Conservation (phyloP, 1,140 invertebrate genomes). For the Psilanteris sp. region DNA sequence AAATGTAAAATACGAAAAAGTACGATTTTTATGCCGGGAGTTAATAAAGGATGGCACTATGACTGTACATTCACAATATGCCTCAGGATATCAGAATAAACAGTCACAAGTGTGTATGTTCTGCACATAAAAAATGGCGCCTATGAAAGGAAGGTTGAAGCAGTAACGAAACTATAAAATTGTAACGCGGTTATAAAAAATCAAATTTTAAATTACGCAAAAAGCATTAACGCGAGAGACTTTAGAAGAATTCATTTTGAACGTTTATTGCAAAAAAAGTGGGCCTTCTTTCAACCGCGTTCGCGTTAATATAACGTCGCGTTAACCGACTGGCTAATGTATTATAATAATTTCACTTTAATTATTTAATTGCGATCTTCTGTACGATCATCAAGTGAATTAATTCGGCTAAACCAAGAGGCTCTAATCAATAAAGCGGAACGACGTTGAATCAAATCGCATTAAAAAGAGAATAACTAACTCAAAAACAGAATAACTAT, state of each 20-base stretch:
- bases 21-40: constrained; percentile 5
- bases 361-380: too few species aligned
- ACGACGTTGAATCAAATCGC: neutral
- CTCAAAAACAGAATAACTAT: constrained; percentile 3
- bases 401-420: too few species aligned
- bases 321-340: too few species aligned
- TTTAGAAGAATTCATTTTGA: too few species aligned
- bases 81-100: constrained; percentile 32
- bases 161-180: neutral
- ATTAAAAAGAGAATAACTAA: neutral
- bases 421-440: neutral
- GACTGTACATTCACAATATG: constrained; percentile 23
- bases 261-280: too few species aligned
- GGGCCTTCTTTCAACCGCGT: too few species aligned
- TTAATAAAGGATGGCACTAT: constrained; percentile 25
- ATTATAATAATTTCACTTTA: too few species aligned
- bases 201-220: too few species aligned
- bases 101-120: constrained; percentile 1
- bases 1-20: constrained; percentile 8
- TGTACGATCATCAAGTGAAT: too few species aligned
- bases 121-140: constrained; percentile 32
- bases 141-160: constrained; percentile 12
- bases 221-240: too few species aligned
- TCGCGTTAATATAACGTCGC: too few species aligned
- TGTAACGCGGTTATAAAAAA: too few species aligned